Percentiles rank a stretch among this genome's conserved stretches.
Evolutionary conservation across 2,797 vertebrate genomes (phyloP).

Genomic region (Hafferia zeledoni): DNA sequence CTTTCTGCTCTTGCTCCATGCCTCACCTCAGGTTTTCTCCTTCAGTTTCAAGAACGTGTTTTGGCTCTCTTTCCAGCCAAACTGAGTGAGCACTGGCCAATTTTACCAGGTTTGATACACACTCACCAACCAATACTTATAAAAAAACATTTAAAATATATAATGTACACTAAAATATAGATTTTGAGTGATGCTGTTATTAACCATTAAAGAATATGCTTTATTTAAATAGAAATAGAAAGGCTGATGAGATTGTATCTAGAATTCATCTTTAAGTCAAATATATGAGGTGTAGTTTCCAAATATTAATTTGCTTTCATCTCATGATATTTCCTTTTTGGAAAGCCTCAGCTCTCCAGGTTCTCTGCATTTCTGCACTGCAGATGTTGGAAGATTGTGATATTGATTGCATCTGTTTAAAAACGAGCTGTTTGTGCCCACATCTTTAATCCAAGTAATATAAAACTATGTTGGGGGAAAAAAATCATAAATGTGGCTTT

Average conservation of each 20-base stretch:
- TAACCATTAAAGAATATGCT: background rate
- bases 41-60: background rate
- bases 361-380: constrained; percentile 13
- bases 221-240: background rate
- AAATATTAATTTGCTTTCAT: background rate
- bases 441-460: constrained; percentile 19
- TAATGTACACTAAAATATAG: background rate
- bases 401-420: constrained; percentile 21
- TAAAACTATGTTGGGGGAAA: rapidly evolving
- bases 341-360: background rate
- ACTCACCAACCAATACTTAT: background rate
- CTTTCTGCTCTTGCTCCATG: background rate
- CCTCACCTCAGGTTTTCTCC: background rate
- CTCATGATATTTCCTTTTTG: constrained; percentile 37
- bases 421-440: background rate
- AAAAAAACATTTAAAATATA: background rate
- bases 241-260: background rate
- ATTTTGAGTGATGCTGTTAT: background rate
- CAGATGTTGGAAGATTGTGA: constrained; percentile 3
- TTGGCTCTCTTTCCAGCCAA: background rate
- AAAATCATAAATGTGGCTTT: background rate
- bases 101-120: background rate
- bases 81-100: background rate
- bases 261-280: background rate
- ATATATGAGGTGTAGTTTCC: background rate